Evolutionary conservation across 2,888 invertebrate species (phyloP), one percentile per base, ranked within the genome.

Genomic region (Empis livida): DNA sequence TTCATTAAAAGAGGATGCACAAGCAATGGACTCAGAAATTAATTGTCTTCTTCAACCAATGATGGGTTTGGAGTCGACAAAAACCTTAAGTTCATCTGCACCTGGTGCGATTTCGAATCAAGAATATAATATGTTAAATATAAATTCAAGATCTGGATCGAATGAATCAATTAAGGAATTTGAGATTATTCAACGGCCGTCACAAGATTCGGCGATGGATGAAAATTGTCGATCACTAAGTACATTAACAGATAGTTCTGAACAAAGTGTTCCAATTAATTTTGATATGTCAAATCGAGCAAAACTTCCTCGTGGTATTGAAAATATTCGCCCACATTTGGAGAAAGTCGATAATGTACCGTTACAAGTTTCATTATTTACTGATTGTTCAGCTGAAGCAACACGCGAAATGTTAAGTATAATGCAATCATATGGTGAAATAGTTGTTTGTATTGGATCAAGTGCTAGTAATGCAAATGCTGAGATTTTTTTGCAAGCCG

Each of bases 281-380:
- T 92, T 93, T 61, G 92, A 93, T 62, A 84, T 92, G 81, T 89
- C 90, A 49, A 93, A 93, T 68, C 77, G 92, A 61, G 91, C 96
- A 0, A 94, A 95, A 66, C 73, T 97, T 42, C 97, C 97, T 0
- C 79, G 93, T 46, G 97, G 97, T 43, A 95, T 97, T 56, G 91
- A 94, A 61, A 93, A 95, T 68, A 95, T 97, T 57, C 80, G 95
- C 1, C 94, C 95, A 0, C 96, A 96, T 68, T 80, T 97, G 55
- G 89, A 92, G 63, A 78, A 85, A 55, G 92, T 97, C 45, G 97
- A 99, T 72, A 97, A 97, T 72, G 97, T 99, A 44, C 97, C 99
- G 5, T 72, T 99, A 30, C 77, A 96, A 46, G 97, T 99, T 15
- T 95, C 95, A 0, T 76, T 99, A 11, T 99, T 97, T 70, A 99